phyloP scores from a whole-genome alignment of 2,888 invertebrate genomes.

The Thereva unica region DNA sequence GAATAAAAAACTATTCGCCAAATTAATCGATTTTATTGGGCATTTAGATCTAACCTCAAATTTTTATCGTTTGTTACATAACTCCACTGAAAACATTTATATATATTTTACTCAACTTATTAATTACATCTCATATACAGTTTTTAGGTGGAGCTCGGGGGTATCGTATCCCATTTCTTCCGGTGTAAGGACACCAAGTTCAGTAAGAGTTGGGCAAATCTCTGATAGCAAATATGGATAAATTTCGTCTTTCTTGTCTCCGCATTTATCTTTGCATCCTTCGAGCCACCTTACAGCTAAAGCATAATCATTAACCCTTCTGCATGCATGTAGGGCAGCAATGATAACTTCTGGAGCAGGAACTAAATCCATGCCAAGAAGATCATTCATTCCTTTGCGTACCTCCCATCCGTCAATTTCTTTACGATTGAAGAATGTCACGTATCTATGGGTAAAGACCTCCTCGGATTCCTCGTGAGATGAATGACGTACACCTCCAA shows the following conservation, averaged over 20 bases:
- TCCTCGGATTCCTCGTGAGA: constrained; percentile 75
- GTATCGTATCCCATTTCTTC: constrained; percentile 97
- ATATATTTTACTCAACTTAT: too few species aligned
- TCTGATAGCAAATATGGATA: constrained; percentile 89
- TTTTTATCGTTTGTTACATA: too few species aligned
- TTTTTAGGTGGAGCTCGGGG: constrained; percentile 87
- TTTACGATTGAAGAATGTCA: constrained; percentile 79
- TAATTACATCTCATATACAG: constrained; percentile 66
- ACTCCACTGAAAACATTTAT: too few species aligned
- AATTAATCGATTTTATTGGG: too few species aligned
- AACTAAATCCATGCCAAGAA: constrained; percentile 86
- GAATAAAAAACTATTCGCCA: too few species aligned
- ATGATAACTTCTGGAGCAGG: constrained; percentile 89
- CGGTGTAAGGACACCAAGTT: constrained; percentile 90
- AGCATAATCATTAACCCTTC: constrained; percentile 92
- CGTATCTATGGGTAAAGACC: constrained; percentile 83
- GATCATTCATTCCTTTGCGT: constrained; percentile 87
- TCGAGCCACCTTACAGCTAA: constrained; percentile 92
- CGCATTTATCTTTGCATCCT: constrained; percentile 88
- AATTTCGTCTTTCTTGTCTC: constrained; percentile 71
- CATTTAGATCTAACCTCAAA: too few species aligned
- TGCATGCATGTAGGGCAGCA: constrained; percentile 87
- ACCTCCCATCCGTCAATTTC: constrained; percentile 96
- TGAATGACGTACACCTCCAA: constrained; percentile 50
- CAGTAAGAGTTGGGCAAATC: constrained; percentile 87